A percentile compares a stretch with the other conserved stretches of the same genome.
Evolutionary conservation across 2,888 invertebrate species (phyloP).

Genomic region (Hartigia nigra): DNA sequence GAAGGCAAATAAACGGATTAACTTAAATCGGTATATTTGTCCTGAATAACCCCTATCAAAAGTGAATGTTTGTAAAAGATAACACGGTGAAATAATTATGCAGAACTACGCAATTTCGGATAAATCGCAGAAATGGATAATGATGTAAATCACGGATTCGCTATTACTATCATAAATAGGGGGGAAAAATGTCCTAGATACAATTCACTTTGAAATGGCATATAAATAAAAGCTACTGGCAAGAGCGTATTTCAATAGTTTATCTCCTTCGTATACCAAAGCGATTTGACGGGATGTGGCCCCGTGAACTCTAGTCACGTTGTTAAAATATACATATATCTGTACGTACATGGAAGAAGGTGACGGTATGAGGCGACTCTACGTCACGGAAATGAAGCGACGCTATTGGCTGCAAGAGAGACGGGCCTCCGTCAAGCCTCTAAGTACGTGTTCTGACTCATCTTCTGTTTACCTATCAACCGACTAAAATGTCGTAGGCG

Average conservation of each 20-base stretch:
- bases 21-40: neutral
- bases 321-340: neutral
- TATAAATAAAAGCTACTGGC: neutral
- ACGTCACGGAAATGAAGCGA: slow-evolving; percentile 41
- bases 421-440: slow-evolving; percentile 56
- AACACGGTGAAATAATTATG: neutral
- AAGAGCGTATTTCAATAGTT: neutral
- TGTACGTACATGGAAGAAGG: slow-evolving; percentile 13
- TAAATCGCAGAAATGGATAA: too few species aligned
- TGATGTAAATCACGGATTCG: neutral
- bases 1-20: neutral
- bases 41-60: too few species aligned
- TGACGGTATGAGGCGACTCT: slow-evolving; percentile 39
- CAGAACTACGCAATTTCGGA: neutral
- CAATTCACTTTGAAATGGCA: neutral
- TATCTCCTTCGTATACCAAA: neutral
- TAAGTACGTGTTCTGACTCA: slow-evolving; percentile 41
- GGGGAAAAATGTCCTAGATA: neutral
- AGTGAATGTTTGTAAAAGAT: neutral
- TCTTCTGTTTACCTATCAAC: slow-evolving; percentile 34
- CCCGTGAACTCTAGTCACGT: neutral
- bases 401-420: slow-evolving; percentile 46
- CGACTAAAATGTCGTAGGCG: slow-evolving; percentile 26
- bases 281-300: neutral
- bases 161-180: neutral